Evolutionary conservation across 2,113 vertebrate species (phyloP), one percentile per base, ranked within the genome.

Genomic region (Climacteris rufus): DNA sequence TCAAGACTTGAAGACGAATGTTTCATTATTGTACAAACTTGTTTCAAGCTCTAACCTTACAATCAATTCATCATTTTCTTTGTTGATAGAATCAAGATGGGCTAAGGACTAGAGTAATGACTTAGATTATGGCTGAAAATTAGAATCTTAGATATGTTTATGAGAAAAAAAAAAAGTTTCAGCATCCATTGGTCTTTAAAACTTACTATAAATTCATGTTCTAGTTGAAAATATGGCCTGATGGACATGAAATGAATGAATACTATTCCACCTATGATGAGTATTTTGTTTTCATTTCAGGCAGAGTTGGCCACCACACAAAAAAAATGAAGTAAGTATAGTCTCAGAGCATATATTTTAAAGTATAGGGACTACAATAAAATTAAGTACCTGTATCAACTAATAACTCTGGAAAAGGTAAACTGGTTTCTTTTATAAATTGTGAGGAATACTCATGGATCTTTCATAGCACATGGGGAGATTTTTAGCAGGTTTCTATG

Each of bases 291-390:
- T 86, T 95, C 31, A 54, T 96, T 97, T 85, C 96, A 98, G 98
- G 92, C 98, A 93, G 11, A 75, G 84, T 50, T 96, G 97, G 97
- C 79, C 85, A 93, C 50, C 70, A 76, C 96, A 98, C 22, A 97
- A 85, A 92, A 98, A 88, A 87, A 87, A 87, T 50, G 97, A 97
- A 49, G 98, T 98, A 95, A 98, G 98, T 98, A 45, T 23, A 63
- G 13, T 50, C 15, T 78, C 37, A 93, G 77, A 86, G 50, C 11
- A 71, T 52, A 2, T 28, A 60, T 81, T 79, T 86, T 25, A 65
- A 79, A 13, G 4, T 64, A 30, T 12, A 66, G 13, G 19, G 28
- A 24, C 27, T 61, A 65, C 30, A 92, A 14, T 47, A 45, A 52
- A 60, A 76, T 53, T 1, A 68, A 60, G 7, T 71, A 35, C 9